Percentiles rank a stretch among this genome's conserved stretches.
These are phyloP conservation scores for Eubucco bourcierii DNA, from an alignment of 2,113 vertebrate species.

Conservation along the genomic window DNA sequence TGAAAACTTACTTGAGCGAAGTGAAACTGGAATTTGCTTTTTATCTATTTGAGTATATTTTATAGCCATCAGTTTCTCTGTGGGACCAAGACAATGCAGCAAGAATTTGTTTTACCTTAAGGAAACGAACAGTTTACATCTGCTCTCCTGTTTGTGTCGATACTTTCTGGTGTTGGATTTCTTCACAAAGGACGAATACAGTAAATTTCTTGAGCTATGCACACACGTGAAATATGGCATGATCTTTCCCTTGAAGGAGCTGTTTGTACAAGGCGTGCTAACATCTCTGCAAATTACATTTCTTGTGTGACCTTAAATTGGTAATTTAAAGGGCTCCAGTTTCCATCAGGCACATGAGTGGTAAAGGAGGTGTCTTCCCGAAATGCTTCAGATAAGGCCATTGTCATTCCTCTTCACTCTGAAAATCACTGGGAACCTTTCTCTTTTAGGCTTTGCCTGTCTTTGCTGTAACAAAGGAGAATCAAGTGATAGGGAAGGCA, in stretches of 20 bases:
- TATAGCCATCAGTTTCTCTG: background rate
- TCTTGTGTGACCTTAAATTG: background rate
- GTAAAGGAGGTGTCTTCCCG: background rate
- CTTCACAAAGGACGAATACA: background rate
- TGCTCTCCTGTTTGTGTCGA: background rate
- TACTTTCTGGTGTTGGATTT: background rate
- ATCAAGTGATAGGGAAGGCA: background rate
- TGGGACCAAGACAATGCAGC: background rate
- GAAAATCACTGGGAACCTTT: background rate
- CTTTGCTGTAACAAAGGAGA: background rate
- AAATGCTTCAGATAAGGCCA: background rate
- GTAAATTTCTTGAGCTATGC: background rate
- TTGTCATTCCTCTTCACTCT: background rate
- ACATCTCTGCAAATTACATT: background rate
- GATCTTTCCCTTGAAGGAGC: background rate
- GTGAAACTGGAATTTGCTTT: background rate
- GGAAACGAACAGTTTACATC: background rate
- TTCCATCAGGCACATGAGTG: background rate
- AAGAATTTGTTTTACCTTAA: background rate
- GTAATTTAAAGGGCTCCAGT: background rate
- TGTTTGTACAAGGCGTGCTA: background rate
- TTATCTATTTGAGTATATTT: background rate
- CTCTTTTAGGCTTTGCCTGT: background rate
- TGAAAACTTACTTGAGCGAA: background rate
- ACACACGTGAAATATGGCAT: background rate